These are phyloP conservation scores for Sceliomorpha sp. DNA, from an alignment of 2,888 invertebrate genomes.

Conservation along the genomic window DNA sequence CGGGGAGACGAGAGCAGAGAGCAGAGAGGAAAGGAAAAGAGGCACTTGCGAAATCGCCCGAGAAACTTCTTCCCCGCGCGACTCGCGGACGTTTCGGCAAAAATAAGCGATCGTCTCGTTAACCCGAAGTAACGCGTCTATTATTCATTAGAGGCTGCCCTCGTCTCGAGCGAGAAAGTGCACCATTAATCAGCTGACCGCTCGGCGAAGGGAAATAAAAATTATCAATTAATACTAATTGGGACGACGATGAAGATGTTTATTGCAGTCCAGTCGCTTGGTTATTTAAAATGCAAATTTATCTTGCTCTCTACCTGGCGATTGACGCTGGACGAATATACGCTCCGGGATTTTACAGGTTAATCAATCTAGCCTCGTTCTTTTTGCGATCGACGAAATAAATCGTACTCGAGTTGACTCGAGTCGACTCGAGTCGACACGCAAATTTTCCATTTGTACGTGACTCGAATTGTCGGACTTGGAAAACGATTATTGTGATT, in stretches of 20 bases:
- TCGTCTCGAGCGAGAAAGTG: conserved; percentile 14
- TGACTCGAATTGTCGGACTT: too few relatives aligned
- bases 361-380: background rate
- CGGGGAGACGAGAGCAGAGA: too few relatives aligned
- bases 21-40: too few relatives aligned
- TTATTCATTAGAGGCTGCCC: conserved; percentile 15
- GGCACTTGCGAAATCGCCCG: too few relatives aligned
- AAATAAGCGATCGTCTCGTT: background rate
- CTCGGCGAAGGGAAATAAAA: conserved; percentile 12
- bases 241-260: conserved; percentile 18
- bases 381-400: conserved; percentile 1
- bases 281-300: conserved; percentile 29
- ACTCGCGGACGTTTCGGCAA: too few relatives aligned
- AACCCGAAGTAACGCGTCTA: background rate
- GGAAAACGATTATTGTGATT: too few relatives aligned
- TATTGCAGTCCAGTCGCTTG: conserved; percentile 3
- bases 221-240: conserved; percentile 39
- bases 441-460: too few relatives aligned
- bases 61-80: too few relatives aligned
- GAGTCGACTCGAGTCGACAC: background rate
- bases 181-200: conserved; percentile 25
- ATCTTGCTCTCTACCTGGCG: conserved; percentile 5
- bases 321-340: background rate
- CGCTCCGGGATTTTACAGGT: conserved; percentile 8
- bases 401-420: background rate